Conservation (phyloP, 2,888 invertebrate species). For the Volucella inanis region DNA sequence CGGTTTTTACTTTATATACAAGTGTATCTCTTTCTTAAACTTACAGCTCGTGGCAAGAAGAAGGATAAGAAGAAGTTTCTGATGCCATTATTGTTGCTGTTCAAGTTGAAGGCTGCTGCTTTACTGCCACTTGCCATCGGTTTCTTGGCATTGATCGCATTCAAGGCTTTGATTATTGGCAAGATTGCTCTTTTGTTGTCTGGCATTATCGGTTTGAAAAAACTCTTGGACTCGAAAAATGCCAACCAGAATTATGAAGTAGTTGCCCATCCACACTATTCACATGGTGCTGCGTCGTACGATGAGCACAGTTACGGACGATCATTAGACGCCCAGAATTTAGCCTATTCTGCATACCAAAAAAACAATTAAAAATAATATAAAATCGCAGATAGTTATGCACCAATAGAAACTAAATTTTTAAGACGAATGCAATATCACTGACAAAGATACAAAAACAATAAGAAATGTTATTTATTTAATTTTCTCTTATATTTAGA, state of each 20-base stretch:
- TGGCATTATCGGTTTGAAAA: conserved; percentile 88
- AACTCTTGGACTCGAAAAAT: conserved; percentile 88
- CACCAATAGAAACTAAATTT: conserved; percentile 41
- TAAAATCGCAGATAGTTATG: conserved; percentile 45
- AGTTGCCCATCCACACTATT: conserved; percentile 88
- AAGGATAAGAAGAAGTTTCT: conserved; percentile 92
- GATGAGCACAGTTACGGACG: conserved; percentile 87
- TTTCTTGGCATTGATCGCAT: conserved; percentile 89
- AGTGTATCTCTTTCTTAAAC: conserved; percentile 15
- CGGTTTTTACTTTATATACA: conserved; percentile 19
- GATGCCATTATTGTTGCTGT: conserved; percentile 88
- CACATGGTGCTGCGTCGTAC: conserved; percentile 83
- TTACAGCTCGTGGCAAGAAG: conserved; percentile 89
- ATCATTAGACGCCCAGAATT: conserved; percentile 87
- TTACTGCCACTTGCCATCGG: conserved; percentile 91
- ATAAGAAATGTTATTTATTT: conserved; percentile 77
- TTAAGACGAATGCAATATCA: conserved; percentile 78
- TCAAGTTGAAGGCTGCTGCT: conserved; percentile 91
- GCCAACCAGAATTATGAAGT: conserved; percentile 90
- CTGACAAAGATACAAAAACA: conserved; percentile 67
- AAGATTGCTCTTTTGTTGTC: conserved; percentile 92
- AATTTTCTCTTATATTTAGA: conserved; percentile 22
- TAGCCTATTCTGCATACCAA: conserved; percentile 88
- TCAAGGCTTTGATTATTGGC: conserved; percentile 92
- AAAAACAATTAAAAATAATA: conserved; percentile 75